These are phyloP conservation scores for Ondatra zibethicus DNA, from an alignment of 2,113 vertebrate genomes.

Conservation along the genomic window DNA sequence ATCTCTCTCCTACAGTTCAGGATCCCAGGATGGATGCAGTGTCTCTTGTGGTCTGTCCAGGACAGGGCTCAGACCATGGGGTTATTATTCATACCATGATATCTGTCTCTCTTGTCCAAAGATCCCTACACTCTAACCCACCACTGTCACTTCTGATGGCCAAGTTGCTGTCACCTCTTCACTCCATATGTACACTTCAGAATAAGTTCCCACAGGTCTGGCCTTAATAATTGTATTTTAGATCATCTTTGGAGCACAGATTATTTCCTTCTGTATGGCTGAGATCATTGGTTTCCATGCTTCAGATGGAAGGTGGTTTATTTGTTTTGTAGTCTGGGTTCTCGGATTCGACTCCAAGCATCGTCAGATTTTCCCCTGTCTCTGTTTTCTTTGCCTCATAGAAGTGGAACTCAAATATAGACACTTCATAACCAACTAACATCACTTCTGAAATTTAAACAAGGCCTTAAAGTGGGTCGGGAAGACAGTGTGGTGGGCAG, in stretches of 20 bases:
- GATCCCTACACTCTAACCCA: neutral
- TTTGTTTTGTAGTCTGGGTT: conserved; percentile 33
- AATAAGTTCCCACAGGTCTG: conserved; percentile 31
- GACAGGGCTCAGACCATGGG: neutral
- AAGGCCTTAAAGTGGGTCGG: neutral
- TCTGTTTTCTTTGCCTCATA: conserved; percentile 49
- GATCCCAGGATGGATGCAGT: neutral
- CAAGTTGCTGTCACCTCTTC: neutral
- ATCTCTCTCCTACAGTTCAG: neutral
- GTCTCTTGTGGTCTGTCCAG: neutral
- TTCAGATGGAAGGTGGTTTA: conserved; percentile 45
- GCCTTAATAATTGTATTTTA: neutral
- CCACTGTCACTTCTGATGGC: neutral
- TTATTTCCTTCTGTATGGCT: conserved; percentile 19
- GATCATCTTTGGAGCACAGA: neutral
- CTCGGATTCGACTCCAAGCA: conserved; percentile 49
- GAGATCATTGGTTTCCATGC: conserved; percentile 41
- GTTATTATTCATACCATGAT: neutral
- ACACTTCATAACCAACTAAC: conserved; percentile 34
- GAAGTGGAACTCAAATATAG: conserved; percentile 19
- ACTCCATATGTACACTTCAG: neutral
- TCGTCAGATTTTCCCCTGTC: conserved; percentile 50
- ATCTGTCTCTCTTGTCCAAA: neutral
- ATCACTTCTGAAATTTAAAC: conserved; percentile 11
- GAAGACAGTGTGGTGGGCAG: neutral